Base-by-base conservation (phyloP, 2,888 invertebrate species). In the Steinernema hermaphroditum region DNA sequence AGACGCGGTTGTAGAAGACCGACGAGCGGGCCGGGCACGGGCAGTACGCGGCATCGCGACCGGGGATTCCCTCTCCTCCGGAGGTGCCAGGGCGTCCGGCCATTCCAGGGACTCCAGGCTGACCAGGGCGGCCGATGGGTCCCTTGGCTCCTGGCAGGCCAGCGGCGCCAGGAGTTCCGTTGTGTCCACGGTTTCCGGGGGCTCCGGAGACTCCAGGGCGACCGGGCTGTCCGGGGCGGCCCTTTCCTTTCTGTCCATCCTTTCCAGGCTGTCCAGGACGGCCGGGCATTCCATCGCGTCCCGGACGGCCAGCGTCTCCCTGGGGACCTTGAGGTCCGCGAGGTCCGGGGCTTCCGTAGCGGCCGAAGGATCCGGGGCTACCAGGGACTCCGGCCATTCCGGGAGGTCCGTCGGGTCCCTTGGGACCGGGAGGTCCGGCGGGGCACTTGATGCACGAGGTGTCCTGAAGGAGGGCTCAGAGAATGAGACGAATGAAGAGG, bases 281-380 rank as follows among this genome's bases (percentile, higher is more conserved):
- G 0, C 70, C 70, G 46, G 78, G 32, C 16, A 49, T 32, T 73
- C 73, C 73, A 32, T 68, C 49, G 14, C 68, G 69, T 71, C 72
- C 72, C 19, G 68, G 24, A 19, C 68, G 24, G 2, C 69, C 69
- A 16, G 24, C 71, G 27, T 69, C 43, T n/a, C 72, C 72, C 22
- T 41, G 49, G 9, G 27, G 50, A 72, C 74, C 70, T 74, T 75
- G 62, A 75, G 77, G 72, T 77, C 75, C 75, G 80, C 80, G 57
- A 74, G 72, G 75, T 80, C 82, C 75, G 77, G 79, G 24, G 74
- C 68, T 77, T 79, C 82, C 54, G 72, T 70, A 69, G 77, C 72
- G 73, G 78, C 82, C 76, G 78, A 78, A 71, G 77, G 76, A 22
- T 79, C 79, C 79, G 19, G 71, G 72, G 24, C 54, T 41, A 73